These are phyloP conservation scores for Bothrops jararaca DNA, from an alignment of 2,113 vertebrate species.

Conservation along the genomic window DNA sequence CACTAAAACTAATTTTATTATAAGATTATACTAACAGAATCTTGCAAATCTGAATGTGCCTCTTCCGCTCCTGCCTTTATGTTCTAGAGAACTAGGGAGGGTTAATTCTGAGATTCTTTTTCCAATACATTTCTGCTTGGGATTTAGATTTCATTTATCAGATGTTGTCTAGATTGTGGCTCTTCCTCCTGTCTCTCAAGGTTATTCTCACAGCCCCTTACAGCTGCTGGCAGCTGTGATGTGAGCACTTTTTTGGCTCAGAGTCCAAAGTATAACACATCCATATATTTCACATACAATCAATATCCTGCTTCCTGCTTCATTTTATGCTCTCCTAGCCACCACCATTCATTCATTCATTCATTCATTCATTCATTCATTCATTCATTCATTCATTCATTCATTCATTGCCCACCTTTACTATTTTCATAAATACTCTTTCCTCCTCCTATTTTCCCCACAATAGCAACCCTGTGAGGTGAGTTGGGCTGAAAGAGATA, in stretches of 20 bases:
- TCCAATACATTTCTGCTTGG: neutral
- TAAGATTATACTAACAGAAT: neutral
- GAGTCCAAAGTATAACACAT: neutral
- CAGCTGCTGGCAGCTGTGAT: neutral
- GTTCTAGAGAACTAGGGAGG: neutral
- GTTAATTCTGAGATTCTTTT: neutral
- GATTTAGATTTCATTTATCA: neutral
- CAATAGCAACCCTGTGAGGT: neutral
- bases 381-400: too few relatives aligned
- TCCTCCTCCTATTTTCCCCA: neutral
- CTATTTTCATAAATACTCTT: neutral
- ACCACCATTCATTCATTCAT: neutral
- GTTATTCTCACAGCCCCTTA: neutral
- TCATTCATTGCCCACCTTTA: neutral
- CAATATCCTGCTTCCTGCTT: neutral
- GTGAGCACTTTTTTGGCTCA: neutral
- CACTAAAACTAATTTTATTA: neutral
- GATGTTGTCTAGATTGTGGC: neutral
- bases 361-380: neutral
- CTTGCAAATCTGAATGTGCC: neutral
- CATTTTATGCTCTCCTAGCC: neutral
- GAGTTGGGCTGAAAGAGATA: neutral
- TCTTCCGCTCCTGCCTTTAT: neutral
- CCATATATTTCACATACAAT: neutral
- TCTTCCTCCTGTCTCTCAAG: neutral